A percentile compares a stretch with the other conserved stretches of the same genome.
Conservation (phyloP, 2,113 vertebrate genomes). For the Mus musculus region GRCm39 chr3:147057001-147057500, state of each 20-base stretch:
- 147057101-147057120: constrained; percentile 74
- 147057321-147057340: neutral
- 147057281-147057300: constrained; percentile 10
- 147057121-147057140: constrained; percentile 73
- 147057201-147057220: constrained; percentile 48
- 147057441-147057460: neutral
- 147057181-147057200: neutral
- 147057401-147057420: neutral
- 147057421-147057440: neutral
- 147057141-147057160: constrained; percentile 73
- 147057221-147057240: too few relatives aligned
- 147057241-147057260: constrained; percentile 30
- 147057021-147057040: neutral
- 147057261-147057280: constrained; percentile 59
- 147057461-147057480: neutral
- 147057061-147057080: constrained; percentile 54
- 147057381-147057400: neutral
- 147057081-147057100: constrained; percentile 75
- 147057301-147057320: constrained; percentile 37
- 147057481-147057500: constrained; percentile 27
- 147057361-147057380: neutral
- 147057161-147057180: constrained; percentile 68
- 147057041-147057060: constrained; percentile 70
- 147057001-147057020: constrained; percentile 50
- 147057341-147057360: neutral